These are phyloP conservation scores for Melanaphis sacchari DNA, from an alignment of 1,140 invertebrate species.

Conservation along the genomic window DNA sequence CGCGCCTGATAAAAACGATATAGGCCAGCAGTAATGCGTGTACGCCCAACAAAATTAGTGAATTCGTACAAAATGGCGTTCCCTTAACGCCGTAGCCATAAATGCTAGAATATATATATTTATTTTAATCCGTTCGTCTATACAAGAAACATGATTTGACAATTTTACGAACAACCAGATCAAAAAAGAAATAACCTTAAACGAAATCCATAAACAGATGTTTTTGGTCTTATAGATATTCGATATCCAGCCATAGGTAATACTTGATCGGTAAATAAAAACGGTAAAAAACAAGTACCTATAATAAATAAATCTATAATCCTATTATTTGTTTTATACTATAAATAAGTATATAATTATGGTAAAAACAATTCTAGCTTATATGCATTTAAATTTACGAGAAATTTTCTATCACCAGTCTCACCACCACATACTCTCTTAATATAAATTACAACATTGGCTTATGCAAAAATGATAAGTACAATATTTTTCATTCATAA, in stretches of 20 bases:
- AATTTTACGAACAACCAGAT: not conserved
- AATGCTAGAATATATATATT: not conserved
- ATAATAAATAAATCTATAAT: constrained; percentile 13
- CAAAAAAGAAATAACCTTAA: not conserved
- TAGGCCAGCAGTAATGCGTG: not conserved
- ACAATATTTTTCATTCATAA: not conserved
- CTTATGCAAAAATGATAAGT: not conserved
- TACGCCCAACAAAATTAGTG: not conserved
- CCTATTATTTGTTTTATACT: not conserved
- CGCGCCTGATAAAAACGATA: not conserved
- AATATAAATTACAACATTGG: not conserved
- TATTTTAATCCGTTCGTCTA: not conserved
- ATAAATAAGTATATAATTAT: not conserved
- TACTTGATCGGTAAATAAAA: not conserved
- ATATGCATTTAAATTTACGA: not conserved
- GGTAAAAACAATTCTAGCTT: not conserved
- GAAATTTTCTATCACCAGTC: not conserved
- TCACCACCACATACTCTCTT: not conserved
- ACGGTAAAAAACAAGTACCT: not conserved
- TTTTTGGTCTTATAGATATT: not conserved
- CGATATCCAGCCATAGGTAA: not conserved
- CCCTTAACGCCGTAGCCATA: not conserved
- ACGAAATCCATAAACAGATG: not conserved
- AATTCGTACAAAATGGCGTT: not conserved
- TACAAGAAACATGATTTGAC: not conserved